phyloP scores from a whole-genome alignment of 2,888 invertebrate species.

The Encarsia formosa region DNA sequence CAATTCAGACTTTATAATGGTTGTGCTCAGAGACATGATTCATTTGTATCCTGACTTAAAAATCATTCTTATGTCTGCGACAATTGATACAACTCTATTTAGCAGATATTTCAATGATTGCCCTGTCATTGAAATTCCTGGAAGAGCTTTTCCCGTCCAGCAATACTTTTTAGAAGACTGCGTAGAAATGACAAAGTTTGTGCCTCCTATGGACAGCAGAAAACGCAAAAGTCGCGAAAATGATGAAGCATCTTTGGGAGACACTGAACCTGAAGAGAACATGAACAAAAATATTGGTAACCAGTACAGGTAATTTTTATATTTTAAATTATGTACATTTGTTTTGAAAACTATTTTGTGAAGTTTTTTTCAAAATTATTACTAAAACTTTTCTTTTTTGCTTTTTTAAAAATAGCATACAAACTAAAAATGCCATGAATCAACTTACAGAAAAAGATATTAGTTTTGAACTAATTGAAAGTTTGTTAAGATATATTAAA shows the following conservation, averaged over 20 bases:
- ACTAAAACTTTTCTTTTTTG: not conserved
- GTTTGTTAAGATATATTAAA: conserved; percentile 65
- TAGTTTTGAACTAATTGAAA: conserved; percentile 88
- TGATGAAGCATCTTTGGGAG: conserved; percentile 47
- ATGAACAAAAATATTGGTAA: conserved; percentile 61
- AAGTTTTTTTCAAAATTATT: not conserved
- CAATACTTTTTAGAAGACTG: conserved; percentile 94
- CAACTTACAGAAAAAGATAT: conserved; percentile 85
- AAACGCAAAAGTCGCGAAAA: conserved; percentile 60
- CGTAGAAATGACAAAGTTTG: conserved; percentile 79
- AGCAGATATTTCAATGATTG: conserved; percentile 87
- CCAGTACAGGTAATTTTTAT: conserved; percentile 32
- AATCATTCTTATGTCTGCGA: conserved; percentile 96
- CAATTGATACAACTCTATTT: conserved; percentile 91
- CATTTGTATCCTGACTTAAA: conserved; percentile 86
- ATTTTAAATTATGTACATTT: not conserved
- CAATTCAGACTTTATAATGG: conserved; percentile 93
- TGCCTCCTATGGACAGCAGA: conserved; percentile 66
- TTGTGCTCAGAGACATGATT: conserved; percentile 92
- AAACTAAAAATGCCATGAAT: conserved; percentile 68
- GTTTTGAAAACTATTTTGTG: not conserved
- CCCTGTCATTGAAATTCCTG: conserved; percentile 86
- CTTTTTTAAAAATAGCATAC: conserved; percentile 44
- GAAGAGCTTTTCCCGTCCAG: conserved; percentile 81
- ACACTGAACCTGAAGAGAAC: conserved; percentile 64